These are phyloP conservation scores for Cecropterus lyciades DNA, from an alignment of 1,140 invertebrate species.

Conservation along the genomic window DNA sequence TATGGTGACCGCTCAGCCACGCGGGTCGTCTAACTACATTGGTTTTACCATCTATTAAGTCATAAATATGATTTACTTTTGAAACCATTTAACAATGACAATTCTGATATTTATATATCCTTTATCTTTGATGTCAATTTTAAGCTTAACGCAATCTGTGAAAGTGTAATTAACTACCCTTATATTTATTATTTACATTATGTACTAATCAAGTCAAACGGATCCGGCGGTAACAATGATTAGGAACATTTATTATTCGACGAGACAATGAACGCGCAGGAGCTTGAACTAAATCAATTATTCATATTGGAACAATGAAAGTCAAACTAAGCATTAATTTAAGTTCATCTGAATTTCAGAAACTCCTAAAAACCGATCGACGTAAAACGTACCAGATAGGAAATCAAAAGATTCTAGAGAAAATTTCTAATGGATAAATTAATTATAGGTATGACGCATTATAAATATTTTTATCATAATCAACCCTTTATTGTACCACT, in stretches of 20 bases:
- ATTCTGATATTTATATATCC: too few species aligned
- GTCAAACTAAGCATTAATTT: slow-evolving; percentile 34
- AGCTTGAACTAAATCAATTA: slow-evolving; percentile 15
- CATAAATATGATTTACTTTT: too few species aligned
- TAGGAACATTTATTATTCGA: slow-evolving; percentile 15
- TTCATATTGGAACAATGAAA: slow-evolving; percentile 21
- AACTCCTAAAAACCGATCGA: slow-evolving; percentile 1
- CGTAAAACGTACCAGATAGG: slow-evolving; percentile 4
- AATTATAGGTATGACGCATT: background rate
- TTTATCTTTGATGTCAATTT: too few species aligned
- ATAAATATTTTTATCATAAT: background rate
- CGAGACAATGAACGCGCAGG: slow-evolving; percentile 11
- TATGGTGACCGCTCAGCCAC: too few species aligned
- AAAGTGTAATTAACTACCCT: background rate
- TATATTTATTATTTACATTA: slow-evolving; percentile 14
- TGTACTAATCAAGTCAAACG: background rate
- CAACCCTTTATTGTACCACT: too few species aligned
- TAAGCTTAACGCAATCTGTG: too few species aligned
- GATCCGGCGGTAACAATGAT: background rate
- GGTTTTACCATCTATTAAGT: too few species aligned
- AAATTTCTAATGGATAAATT: background rate
- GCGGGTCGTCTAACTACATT: too few species aligned
- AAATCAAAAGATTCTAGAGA: slow-evolving; percentile 1
- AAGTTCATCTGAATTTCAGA: slow-evolving; percentile 9
- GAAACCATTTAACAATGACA: too few species aligned